Evolutionary conservation across 2,888 invertebrate species (phyloP).

Genomic region (Leucophora obtusa): DNA sequence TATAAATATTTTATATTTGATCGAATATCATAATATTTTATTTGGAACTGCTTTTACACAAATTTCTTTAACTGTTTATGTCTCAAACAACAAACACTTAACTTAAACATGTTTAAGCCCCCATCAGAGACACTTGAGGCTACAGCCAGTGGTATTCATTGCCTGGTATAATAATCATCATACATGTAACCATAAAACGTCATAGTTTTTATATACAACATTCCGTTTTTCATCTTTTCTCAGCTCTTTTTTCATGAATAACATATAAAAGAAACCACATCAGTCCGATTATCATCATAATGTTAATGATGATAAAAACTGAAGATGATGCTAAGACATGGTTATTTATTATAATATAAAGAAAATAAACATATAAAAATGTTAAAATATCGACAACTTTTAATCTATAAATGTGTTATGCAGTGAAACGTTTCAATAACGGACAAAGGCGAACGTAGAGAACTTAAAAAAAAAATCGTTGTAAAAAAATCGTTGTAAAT

Average conservation of each 20-base stretch:
- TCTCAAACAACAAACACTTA: background rate
- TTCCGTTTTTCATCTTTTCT: background rate
- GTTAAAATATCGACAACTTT: no score
- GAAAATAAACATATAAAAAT: no score
- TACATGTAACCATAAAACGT: background rate
- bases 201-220: background rate
- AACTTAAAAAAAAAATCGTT: no score
- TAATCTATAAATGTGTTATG: no score
- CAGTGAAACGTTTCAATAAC: no score
- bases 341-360: no score
- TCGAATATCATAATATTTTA: no score
- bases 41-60: background rate
- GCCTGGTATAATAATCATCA: background rate
- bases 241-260: background rate
- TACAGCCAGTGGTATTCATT: background rate
- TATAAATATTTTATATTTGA: no score
- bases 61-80: background rate
- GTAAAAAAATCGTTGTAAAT: no score
- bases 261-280: background rate
- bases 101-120: background rate
- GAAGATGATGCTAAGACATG: background rate
- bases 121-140: background rate
- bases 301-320: background rate
- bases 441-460: no score
- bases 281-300: background rate